Evolutionary conservation across 1,140 invertebrate genomes (phyloP).

Genomic region (Solenopsis invicta): DNA sequence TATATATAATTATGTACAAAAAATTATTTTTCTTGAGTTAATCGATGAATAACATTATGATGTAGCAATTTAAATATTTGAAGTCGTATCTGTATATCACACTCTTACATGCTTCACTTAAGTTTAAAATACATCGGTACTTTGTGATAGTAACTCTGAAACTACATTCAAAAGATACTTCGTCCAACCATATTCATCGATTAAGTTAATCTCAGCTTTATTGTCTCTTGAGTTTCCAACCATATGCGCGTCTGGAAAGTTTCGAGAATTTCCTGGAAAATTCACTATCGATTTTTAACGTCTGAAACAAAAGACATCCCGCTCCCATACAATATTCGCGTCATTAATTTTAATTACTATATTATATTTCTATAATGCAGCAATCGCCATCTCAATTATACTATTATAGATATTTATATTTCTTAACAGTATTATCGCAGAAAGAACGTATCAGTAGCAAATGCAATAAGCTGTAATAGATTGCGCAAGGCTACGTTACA

Average conservation of each 20-base stretch:
- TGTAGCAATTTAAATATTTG: not conserved
- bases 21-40: no score
- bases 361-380: not conserved
- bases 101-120: not conserved
- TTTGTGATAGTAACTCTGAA: not conserved
- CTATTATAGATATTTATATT: not conserved
- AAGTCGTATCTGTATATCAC: not conserved
- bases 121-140: conserved; percentile 20
- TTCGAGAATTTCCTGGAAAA: conserved; percentile 1
- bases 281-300: conserved; percentile 18
- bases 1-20: no score
- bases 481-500: not conserved
- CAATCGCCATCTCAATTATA: not conserved
- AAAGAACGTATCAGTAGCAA: not conserved
- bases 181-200: not conserved
- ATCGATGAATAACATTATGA: no score
- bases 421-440: not conserved
- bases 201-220: conserved; percentile 50
- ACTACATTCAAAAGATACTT: conserved; percentile 34
- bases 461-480: conserved; percentile 6
- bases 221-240: conserved; percentile 9
- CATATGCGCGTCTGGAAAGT: conserved; percentile 25
- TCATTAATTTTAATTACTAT: conserved; percentile 22
- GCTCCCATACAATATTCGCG: not conserved
- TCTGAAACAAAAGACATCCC: not conserved